phyloP scores from a whole-genome alignment of 2,113 vertebrate species.

The Podarcis raffonei region DNA sequence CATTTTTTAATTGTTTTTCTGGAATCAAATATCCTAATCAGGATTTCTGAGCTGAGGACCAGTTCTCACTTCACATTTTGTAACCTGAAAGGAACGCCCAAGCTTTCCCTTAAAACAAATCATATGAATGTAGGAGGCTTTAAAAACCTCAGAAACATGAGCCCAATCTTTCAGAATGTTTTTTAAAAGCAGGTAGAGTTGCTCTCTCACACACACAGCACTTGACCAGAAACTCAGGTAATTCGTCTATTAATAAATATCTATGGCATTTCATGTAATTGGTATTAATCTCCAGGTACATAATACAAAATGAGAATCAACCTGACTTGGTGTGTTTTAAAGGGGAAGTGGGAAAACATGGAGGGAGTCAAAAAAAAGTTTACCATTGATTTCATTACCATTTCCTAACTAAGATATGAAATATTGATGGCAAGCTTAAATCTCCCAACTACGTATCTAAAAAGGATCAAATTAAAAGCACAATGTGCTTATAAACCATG shows the following conservation, averaged over 20 bases:
- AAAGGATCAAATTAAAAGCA: conserved; percentile 51
- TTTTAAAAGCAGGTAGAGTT: not conserved
- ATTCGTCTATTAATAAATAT: not conserved
- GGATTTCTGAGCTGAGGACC: not conserved
- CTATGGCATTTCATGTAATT: not conserved
- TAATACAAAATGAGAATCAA: not conserved
- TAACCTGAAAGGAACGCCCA: not conserved
- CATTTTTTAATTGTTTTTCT: conserved; percentile 5
- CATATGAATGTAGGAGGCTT: not conserved
- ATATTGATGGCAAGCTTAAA: conserved; percentile 45
- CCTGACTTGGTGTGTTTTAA: not conserved
- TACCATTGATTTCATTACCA: not conserved
- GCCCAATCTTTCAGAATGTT: not conserved
- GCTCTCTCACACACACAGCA: not conserved
- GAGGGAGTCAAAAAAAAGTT: not conserved
- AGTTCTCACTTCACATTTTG: not conserved
- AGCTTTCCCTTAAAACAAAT: not conserved
- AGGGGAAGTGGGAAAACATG: no score
- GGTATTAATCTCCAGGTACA: not conserved
- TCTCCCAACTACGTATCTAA: conserved; percentile 41
- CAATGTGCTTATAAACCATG: conserved; percentile 60
- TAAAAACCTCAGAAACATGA: not conserved
- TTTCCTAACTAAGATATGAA: conserved; percentile 3
- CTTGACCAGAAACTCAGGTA: not conserved
- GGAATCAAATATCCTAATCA: not conserved